phyloP scores from a whole-genome alignment of 2,113 vertebrate genomes.

The Mesitornis unicolor region DNA sequence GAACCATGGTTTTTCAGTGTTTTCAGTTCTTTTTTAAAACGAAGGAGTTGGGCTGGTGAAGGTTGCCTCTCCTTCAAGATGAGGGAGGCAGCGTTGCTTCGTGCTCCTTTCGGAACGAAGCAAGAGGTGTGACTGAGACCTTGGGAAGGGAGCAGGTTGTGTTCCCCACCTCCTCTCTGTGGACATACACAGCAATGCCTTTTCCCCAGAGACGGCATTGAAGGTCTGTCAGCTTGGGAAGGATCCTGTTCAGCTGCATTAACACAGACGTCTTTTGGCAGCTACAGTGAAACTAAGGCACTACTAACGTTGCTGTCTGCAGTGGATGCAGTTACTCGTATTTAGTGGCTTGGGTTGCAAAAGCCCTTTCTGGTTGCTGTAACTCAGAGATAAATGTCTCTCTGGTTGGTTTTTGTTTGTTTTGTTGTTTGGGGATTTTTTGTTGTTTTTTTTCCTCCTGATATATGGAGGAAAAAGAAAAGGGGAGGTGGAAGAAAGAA shows the following conservation, averaged over 20 bases:
- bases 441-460: no score
- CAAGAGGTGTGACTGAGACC: background rate
- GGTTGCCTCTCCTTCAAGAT: fast-evolving
- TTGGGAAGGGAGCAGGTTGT: background rate
- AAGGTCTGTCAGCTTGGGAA: background rate
- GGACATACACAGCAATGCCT: background rate
- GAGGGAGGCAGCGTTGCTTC: background rate
- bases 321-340: background rate
- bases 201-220: background rate
- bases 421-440: no score
- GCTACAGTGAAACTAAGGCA: background rate
- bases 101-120: no score
- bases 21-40: background rate
- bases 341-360: background rate
- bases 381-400: background rate
- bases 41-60: background rate
- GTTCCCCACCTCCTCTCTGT: background rate
- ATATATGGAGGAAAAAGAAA: background rate
- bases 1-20: background rate
- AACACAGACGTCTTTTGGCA: background rate
- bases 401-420: background rate
- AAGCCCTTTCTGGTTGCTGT: background rate
- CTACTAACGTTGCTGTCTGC: background rate
- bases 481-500: fast-evolving
- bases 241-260: background rate